Evolutionary conservation across 1,140 invertebrate species (phyloP).

Genomic region (Penaeus vannamei): DNA sequence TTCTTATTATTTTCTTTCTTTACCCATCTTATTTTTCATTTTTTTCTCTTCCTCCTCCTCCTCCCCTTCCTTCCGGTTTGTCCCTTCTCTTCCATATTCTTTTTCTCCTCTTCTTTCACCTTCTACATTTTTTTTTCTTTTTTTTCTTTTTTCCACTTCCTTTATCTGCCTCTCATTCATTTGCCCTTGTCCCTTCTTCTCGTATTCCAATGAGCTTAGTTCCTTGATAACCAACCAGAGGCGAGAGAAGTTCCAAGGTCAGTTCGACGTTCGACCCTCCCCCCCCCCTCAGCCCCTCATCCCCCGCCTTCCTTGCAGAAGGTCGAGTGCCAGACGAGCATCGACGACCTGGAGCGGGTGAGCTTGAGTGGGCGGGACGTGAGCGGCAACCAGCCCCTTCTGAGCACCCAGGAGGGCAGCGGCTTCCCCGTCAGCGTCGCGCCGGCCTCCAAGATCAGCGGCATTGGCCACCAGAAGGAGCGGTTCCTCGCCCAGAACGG

Average conservation of each 20-base stretch:
- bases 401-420: not conserved
- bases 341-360: constrained; percentile 35
- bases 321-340: constrained; percentile 31
- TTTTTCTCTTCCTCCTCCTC: no score
- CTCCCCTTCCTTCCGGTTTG: no score
- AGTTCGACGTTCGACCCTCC: no score
- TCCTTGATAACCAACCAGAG: not conserved
- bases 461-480: constrained; percentile 27
- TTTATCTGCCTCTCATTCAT: no score
- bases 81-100: not conserved
- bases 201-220: not conserved
- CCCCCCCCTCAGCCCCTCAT: not conserved
- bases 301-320: not conserved
- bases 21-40: no score
- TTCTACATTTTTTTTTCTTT: not conserved
- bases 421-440: not conserved
- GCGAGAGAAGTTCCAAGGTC: no score
- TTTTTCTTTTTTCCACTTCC: not conserved
- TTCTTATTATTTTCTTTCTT: no score
- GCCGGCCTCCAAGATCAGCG: not conserved
- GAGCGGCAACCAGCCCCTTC: not conserved
- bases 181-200: not conserved
- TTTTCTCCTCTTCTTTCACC: constrained; percentile 21
- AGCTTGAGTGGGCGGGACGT: constrained; percentile 23
- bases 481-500: constrained; percentile 45